phyloP scores from a whole-genome alignment of 2,113 vertebrate species.

The Illadopsis cleaveri region DNA sequence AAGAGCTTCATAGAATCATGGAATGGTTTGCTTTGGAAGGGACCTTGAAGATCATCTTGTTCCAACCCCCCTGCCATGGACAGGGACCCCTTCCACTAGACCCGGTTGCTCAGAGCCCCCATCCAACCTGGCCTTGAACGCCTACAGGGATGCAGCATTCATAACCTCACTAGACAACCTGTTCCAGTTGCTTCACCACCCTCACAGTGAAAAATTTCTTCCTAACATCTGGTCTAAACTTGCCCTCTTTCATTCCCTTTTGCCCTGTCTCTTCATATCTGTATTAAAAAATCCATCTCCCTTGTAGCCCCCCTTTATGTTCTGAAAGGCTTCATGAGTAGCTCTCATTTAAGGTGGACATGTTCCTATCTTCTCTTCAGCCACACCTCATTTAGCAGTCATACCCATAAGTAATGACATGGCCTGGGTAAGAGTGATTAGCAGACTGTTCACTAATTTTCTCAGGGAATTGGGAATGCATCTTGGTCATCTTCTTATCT shows the following conservation, averaged over 20 bases:
- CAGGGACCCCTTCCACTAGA: background rate
- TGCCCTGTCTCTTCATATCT: background rate
- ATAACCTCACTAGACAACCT: background rate
- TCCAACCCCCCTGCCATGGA: background rate
- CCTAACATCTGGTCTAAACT: background rate
- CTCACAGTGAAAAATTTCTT: background rate
- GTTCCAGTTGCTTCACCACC: background rate
- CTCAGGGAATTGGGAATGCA: background rate
- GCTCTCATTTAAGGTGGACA: background rate
- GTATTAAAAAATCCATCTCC: too few species aligned
- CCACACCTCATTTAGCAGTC: background rate
- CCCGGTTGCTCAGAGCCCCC: background rate
- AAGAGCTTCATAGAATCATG: background rate
- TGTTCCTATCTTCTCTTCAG: background rate
- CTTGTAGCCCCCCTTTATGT: background rate
- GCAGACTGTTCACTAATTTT: background rate
- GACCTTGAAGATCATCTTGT: background rate
- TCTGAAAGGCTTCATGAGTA: background rate
- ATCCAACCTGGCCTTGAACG: background rate
- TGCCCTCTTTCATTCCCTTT: background rate
- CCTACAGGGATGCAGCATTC: background rate
- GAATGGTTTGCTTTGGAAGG: background rate
- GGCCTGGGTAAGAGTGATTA: background rate
- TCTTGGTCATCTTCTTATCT: background rate
- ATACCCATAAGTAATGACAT: background rate